These are phyloP conservation scores for Hesperophylax magnus DNA, from an alignment of 1,140 invertebrate species.

Conservation along the genomic window DNA sequence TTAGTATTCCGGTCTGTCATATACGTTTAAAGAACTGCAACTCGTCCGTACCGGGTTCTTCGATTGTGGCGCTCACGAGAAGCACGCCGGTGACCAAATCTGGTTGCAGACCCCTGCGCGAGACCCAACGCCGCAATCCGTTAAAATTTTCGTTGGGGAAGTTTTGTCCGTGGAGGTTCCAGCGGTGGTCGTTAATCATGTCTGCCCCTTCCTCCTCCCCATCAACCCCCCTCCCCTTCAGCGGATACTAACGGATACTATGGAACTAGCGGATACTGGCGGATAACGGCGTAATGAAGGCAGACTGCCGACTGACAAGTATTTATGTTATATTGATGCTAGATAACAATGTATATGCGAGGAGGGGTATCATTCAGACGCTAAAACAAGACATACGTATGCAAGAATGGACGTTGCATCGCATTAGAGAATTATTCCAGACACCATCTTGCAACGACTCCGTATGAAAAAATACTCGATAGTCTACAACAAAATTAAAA, in stretches of 20 bases:
- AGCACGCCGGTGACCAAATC: too few relatives aligned
- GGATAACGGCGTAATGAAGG: slow-evolving; percentile 49
- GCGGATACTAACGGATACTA: too few relatives aligned
- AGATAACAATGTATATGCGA: slow-evolving; percentile 41
- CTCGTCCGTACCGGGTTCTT: too few relatives aligned
- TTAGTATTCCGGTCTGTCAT: too few relatives aligned
- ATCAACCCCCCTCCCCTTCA: background rate
- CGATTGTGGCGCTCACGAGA: too few relatives aligned
- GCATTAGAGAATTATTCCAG: too few relatives aligned
- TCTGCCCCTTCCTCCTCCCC: slow-evolving; percentile 46
- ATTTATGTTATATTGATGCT: slow-evolving; percentile 50
- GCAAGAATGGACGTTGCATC: too few relatives aligned
- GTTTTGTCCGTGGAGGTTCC: slow-evolving; percentile 56
- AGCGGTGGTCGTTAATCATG: slow-evolving; percentile 56
- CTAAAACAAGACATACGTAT: too few relatives aligned
- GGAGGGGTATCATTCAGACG: background rate
- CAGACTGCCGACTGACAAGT: slow-evolving; percentile 48
- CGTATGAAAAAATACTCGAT: too few relatives aligned
- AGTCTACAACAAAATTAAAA: too few relatives aligned
- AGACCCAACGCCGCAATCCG: slow-evolving; percentile 55
- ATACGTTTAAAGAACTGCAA: too few relatives aligned
- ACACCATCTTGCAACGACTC: too few relatives aligned
- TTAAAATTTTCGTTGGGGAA: slow-evolving; percentile 56
- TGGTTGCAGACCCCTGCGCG: slow-evolving; percentile 10
- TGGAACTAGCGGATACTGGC: slow-evolving; percentile 34